These are phyloP conservation scores for Asbolus verrucosus DNA, from an alignment of 1,140 invertebrate species.

Conservation along the genomic window DNA sequence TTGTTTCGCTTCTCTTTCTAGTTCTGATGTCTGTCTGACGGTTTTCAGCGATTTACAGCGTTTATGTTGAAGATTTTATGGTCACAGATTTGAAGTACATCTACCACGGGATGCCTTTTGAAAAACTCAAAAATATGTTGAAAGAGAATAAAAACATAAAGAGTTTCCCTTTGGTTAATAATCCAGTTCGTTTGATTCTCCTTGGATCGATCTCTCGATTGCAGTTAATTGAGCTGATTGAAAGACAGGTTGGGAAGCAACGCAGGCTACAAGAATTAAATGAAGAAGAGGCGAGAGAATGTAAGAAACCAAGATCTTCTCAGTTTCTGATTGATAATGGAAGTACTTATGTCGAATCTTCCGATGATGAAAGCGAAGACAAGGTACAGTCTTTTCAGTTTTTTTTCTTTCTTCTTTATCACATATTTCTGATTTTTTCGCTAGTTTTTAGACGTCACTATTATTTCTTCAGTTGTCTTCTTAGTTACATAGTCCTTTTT, in stretches of 20 bases:
- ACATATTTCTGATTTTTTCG: too few relatives aligned
- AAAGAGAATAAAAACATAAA: conserved; percentile 75
- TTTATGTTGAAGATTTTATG: conserved; percentile 98
- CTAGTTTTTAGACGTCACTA: too few relatives aligned
- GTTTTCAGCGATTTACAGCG: conserved; percentile 86
- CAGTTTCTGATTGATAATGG: not conserved
- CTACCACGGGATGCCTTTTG: conserved; percentile 90
- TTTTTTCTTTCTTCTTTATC: too few relatives aligned
- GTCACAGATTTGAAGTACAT: conserved; percentile 89
- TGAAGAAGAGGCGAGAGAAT: conserved; percentile 3
- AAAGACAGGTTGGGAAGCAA: conserved; percentile 87
- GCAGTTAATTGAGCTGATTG: conserved; percentile 88
- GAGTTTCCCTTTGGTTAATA: conserved; percentile 91
- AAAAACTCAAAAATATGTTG: conserved; percentile 83
- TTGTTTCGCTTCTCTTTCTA: too few relatives aligned
- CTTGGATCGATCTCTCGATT: conserved; percentile 91
- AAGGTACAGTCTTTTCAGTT: not conserved
- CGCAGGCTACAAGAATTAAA: conserved; percentile 77
- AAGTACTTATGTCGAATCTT: not conserved
- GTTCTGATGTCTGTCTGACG: not conserved
- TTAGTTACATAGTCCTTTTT: too few relatives aligned
- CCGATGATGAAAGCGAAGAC: not conserved
- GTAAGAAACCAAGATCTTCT: conserved; percentile 69
- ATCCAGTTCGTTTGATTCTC: conserved; percentile 91
- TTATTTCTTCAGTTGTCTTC: too few relatives aligned